Base-by-base conservation (phyloP, 2,888 invertebrate genomes). In the Macrophya alboannulata region DNA sequence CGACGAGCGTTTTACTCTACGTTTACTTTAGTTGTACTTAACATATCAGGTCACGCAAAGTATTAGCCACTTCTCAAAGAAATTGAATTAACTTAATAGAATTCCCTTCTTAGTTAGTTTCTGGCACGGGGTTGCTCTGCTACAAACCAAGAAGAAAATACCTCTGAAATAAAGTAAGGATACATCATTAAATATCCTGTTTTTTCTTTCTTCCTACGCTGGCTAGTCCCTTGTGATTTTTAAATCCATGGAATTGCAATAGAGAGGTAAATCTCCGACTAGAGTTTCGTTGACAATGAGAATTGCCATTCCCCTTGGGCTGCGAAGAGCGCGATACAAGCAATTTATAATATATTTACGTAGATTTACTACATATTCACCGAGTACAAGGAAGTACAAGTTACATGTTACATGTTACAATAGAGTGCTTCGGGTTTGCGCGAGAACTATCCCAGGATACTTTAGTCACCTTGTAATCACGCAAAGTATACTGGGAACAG, bases 401-500 rank as follows among this genome's bases (percentile, higher is more conserved):
- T 68, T 51, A 83, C 83, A 83, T 68, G 17, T 31, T 17, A 83
- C 83, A 83, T 68, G 17, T 31, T 17, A 83, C 83, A 83, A 83
- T 83, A 31, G 83, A 31, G 83, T 65, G 9, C 25, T 62, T 62
- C n/a, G 12, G 31, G 62, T 40, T 71, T 83, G 83, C 83, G 83
- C 83, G 83, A 83, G 83, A 83, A 83, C 83, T 83, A 68, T 83
- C 83, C 71, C 83, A 83, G 65, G 83, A 43, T 83, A 83, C 31
- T 83, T 71, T 68, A 83, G 83, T 83, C 83, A 48, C 48, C 40
- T 83, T 83, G 37, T 48, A 68, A 68, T 83, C 48, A 37, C 31
- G 65, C 43, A 45, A 71, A 83, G 48, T 71, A 21, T 45, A 17
- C 43, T 21, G 65, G 6, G 65, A 25, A 9, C n/a, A n/a, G n/a